Percentiles rank a stretch among this genome's conserved stretches.
Evolutionary conservation across 2,888 invertebrate genomes (phyloP).

Genomic region (Fragum fragum): DNA sequence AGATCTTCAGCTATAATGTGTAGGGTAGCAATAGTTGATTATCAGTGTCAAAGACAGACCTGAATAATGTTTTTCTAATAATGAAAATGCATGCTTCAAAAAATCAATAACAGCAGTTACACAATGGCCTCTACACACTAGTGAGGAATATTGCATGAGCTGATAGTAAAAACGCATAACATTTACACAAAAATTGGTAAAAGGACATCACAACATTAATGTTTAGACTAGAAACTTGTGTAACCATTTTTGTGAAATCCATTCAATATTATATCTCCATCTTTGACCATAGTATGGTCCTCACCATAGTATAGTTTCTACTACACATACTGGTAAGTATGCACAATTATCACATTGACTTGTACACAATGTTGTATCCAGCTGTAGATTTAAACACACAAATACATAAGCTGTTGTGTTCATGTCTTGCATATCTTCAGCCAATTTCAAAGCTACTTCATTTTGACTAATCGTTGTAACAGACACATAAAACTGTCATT

Average conservation of each 20-base stretch:
- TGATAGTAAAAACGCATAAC: constrained; percentile 1
- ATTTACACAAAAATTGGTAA: neutral
- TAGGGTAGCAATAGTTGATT: too few species aligned
- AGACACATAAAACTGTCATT: neutral
- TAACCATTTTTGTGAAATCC: neutral
- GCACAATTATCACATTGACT: constrained; percentile 12
- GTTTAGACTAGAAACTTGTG: constrained; percentile 6
- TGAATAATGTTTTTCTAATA: too few species aligned
- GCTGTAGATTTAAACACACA: neutral
- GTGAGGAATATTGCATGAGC: constrained; percentile 2
- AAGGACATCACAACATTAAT: neutral
- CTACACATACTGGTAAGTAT: neutral
- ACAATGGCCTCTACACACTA: constrained; percentile 6
- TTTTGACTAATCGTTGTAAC: constrained; percentile 27
- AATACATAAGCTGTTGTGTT: neutral
- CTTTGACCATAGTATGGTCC: neutral
- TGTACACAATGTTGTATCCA: neutral
- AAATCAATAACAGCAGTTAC: constrained; percentile 6
- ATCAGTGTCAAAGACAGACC: too few species aligned
- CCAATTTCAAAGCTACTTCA: neutral
- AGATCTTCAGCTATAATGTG: too few species aligned
- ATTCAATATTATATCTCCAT: neutral
- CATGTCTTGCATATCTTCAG: constrained; percentile 23
- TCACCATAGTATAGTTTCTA: neutral
- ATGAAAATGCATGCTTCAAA: neutral